Conservation (phyloP, 2,888 invertebrate genomes). For the Nomada ruficornis region DNA sequence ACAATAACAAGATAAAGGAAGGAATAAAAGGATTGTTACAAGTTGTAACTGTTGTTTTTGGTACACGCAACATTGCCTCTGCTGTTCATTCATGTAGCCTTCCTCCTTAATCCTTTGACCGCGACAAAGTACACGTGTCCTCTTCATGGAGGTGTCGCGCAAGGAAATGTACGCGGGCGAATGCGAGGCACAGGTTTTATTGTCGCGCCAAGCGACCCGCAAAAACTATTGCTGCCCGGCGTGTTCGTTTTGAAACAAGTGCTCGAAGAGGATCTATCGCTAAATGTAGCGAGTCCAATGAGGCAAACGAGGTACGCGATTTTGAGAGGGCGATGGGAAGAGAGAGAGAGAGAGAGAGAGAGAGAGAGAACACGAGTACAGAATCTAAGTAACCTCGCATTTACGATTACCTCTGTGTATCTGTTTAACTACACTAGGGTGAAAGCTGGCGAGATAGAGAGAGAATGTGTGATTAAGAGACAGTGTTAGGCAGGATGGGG, state of each 20-base stretch:
- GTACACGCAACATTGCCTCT: constrained; percentile 60
- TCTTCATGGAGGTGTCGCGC: neutral
- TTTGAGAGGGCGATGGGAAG: too few relatives aligned
- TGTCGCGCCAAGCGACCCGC: too few relatives aligned
- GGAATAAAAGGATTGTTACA: constrained; percentile 72
- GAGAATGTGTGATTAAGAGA: neutral
- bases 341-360: too few relatives aligned
- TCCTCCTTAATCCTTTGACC: constrained; percentile 45
- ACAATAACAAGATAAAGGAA: constrained; percentile 6
- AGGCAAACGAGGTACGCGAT: too few relatives aligned
- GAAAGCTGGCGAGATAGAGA: neutral
- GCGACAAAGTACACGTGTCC: neutral
- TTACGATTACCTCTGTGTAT: constrained; percentile 71
- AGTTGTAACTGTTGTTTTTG: constrained; percentile 74
- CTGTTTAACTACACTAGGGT: constrained; percentile 54
- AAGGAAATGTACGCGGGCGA: too few relatives aligned
- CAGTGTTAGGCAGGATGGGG: neutral
- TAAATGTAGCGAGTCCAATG: neutral
- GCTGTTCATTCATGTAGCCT: constrained; percentile 63
- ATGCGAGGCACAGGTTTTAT: too few relatives aligned
- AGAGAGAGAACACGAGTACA: constrained; percentile 22
- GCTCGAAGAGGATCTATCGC: neutral
- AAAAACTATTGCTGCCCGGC: too few relatives aligned
- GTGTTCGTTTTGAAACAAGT: neutral
- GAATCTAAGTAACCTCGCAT: constrained; percentile 68